Conservation (phyloP, 2,797 vertebrate species). For the Chromobotia macracanthus region DNA sequence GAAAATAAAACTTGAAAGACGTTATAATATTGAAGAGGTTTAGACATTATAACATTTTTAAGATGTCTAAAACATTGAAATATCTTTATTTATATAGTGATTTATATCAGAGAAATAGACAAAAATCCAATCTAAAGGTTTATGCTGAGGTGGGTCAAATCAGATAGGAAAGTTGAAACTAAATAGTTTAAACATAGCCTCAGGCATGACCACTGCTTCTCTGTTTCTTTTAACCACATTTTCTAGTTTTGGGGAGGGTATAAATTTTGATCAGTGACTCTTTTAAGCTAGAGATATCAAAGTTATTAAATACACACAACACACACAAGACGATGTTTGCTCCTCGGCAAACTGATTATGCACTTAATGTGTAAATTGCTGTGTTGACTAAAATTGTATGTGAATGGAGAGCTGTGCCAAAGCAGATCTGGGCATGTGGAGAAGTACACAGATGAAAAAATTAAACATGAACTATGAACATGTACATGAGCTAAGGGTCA, state of each 20-base stretch:
- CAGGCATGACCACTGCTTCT: background rate
- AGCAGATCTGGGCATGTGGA: background rate
- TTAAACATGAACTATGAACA: background rate
- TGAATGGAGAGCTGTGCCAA: background rate
- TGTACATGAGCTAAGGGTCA: too few species aligned
- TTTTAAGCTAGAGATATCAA: background rate
- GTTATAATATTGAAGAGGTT: too few species aligned
- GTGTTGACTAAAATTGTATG: constrained; percentile 22
- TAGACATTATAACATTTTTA: too few species aligned
- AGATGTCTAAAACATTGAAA: too few species aligned
- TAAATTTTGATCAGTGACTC: background rate
- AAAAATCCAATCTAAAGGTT: background rate
- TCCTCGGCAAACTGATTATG: background rate
- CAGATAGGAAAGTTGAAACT: background rate
- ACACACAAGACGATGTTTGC: too few species aligned
- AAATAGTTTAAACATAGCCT: background rate
- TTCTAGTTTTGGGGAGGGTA: background rate
- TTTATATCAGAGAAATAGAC: background rate
- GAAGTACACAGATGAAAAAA: background rate
- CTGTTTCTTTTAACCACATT: background rate
- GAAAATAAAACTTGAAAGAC: too few species aligned
- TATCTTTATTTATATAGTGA: background rate
- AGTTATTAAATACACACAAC: too few species aligned
- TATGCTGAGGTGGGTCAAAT: background rate
- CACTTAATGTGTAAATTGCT: constrained; percentile 4